Conservation (phyloP, 2,797 vertebrate genomes). For the Nothura maculosa region DNA sequence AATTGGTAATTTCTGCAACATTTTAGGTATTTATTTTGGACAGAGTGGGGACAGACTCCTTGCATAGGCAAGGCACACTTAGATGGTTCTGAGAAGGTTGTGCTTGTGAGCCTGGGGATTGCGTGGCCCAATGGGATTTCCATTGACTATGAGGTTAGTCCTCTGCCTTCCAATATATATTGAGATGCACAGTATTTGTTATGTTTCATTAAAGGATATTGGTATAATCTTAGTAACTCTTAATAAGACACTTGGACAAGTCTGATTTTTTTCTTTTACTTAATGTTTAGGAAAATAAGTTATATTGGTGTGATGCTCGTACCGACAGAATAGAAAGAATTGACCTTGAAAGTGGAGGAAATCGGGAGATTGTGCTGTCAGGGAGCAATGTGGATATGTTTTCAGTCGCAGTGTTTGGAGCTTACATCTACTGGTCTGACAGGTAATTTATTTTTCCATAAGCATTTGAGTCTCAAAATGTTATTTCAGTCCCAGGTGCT, state of each 20-base stretch:
- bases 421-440: slow-evolving; percentile 99
- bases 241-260: slow-evolving; percentile 72
- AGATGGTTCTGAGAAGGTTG: slow-evolving; percentile 95
- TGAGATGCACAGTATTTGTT: background rate
- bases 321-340: slow-evolving; percentile 99
- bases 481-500: slow-evolving; percentile 82
- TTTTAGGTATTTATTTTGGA: slow-evolving; percentile 97
- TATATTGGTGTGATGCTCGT: slow-evolving; percentile 98
- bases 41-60: slow-evolving; percentile 97
- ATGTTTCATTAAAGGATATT: slow-evolving; percentile 25
- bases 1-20: background rate
- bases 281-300: slow-evolving; percentile 95
- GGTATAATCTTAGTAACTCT: slow-evolving; percentile 46
- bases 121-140: slow-evolving; percentile 97
- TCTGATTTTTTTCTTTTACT: slow-evolving; percentile 87
- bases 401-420: slow-evolving; percentile 96
- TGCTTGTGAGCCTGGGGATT: slow-evolving; percentile 93
- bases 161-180: background rate
- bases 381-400: slow-evolving; percentile 97
- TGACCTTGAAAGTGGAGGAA: slow-evolving; percentile 97
- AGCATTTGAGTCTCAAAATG: slow-evolving; percentile 83
- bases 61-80: slow-evolving; percentile 94
- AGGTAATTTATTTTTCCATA: slow-evolving; percentile 98
- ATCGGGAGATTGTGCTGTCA: slow-evolving; percentile 96
- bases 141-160: slow-evolving; percentile 94